Evolutionary conservation across 2,113 vertebrate genomes (phyloP).

Genomic region (Solenodon paradoxus): DNA sequence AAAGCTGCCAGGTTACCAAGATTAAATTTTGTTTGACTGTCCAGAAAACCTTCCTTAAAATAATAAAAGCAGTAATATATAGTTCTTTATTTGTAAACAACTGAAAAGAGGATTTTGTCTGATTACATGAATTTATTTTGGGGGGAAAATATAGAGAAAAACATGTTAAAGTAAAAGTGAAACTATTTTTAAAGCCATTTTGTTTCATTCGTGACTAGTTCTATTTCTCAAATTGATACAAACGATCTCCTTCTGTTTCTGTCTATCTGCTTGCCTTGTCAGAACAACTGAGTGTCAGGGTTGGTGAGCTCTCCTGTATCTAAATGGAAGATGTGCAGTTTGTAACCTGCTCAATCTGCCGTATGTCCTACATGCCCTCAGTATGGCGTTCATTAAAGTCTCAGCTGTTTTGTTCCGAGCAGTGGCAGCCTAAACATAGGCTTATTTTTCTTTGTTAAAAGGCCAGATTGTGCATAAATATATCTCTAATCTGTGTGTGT

Average conservation of each 20-base stretch:
- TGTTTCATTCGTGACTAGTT: constrained; percentile 84
- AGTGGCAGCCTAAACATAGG: constrained; percentile 79
- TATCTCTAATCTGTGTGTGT: constrained; percentile 60
- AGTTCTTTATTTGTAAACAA: constrained; percentile 78
- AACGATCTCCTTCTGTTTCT: constrained; percentile 89
- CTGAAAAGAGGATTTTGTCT: constrained; percentile 72
- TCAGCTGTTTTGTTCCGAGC: constrained; percentile 85
- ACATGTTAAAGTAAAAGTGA: constrained; percentile 77
- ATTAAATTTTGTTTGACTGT: constrained; percentile 77
- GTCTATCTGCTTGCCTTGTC: constrained; percentile 84
- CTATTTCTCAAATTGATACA: constrained; percentile 88
- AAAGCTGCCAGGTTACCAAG: constrained; percentile 82
- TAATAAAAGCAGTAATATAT: constrained; percentile 42
- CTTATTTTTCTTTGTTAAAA: constrained; percentile 89
- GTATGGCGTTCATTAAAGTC: constrained; percentile 87
- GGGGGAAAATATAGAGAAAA: background rate
- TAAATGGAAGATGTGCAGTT: constrained; percentile 84
- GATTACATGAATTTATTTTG: constrained; percentile 57
- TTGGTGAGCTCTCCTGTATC: constrained; percentile 79
- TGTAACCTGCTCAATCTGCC: constrained; percentile 86
- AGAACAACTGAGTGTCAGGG: constrained; percentile 82
- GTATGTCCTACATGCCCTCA: constrained; percentile 86
- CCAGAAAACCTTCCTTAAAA: constrained; percentile 75
- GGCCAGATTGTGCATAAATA: constrained; percentile 84
- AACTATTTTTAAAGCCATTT: constrained; percentile 80